Base-by-base conservation (phyloP, 2,113 vertebrate genomes). In the Oryzias curvinotus region DNA sequence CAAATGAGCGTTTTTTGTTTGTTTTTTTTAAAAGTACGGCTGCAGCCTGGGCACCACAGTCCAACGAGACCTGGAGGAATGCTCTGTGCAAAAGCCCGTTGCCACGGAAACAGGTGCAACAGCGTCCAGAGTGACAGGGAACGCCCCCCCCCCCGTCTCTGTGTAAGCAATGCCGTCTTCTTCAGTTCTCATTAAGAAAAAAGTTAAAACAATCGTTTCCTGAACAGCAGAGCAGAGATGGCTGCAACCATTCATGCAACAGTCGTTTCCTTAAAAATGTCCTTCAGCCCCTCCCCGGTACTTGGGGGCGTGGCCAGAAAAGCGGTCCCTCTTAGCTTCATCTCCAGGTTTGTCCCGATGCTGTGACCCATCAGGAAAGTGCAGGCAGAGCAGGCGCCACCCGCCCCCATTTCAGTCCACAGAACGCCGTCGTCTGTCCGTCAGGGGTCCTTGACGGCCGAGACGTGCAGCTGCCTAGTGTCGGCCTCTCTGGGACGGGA, bases 371-470 rank as follows among this genome's bases (percentile, higher is more conserved):
- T n/a, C 78, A 73, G 76, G 51, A 43, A 84, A 84, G 76, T 67
- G 78, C 81, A 28, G 71, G 45, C 18, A 48, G 68, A 57, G 25
- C 51, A 63, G 30, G 25, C 41, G 58, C 57, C 57, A 45, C 57
- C 50, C 1, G 6, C 50, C n/a, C 15, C 49, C 48, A 23, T 6
- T 59, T 41, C 16, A 48, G 57, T 19, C 25, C 14, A 7, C 1
- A 1, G 52, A 52, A 23, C 18, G 17, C 56, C 13, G 1, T 30
- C 5, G 48, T 15, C 42, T 1, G 2, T 18, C 52, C 30, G 36
- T 86, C 85, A 91, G 44, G 81, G 65, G 81, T 86, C 85, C 52
- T 92, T 92, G 64, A 89, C 81, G 1, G 72, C 75, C 19, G 85
- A 45, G 8, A 75, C 79, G 4, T 44, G 84, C 7, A 77, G 81